Percentiles rank a stretch among this genome's conserved stretches.
These are phyloP conservation scores for Dolomedes plantarius DNA, from an alignment of 2,888 invertebrate genomes.

Conservation along the genomic window DNA sequence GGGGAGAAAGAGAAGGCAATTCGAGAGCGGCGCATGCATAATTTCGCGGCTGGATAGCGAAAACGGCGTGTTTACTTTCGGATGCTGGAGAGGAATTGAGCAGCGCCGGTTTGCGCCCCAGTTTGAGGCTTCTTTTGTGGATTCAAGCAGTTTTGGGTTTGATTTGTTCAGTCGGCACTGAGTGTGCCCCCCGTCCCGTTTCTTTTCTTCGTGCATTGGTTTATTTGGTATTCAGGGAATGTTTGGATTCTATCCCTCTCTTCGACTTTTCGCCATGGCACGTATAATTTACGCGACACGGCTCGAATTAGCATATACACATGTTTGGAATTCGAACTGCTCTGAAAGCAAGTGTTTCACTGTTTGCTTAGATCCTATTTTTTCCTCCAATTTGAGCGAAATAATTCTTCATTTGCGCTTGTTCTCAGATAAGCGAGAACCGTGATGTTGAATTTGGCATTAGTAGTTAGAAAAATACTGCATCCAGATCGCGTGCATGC, in stretches of 20 bases:
- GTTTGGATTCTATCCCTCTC: not conserved
- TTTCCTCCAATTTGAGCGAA: too few species aligned
- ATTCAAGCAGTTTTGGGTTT: not conserved
- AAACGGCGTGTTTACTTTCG: slow-evolving; percentile 2
- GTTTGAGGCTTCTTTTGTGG: not conserved
- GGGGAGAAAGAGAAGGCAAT: not conserved
- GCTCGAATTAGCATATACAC: not conserved
- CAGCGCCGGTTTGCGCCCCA: not conserved
- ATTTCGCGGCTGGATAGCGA: not conserved
- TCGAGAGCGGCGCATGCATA: not conserved
- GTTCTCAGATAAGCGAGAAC: too few species aligned
- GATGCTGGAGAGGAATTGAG: not conserved
- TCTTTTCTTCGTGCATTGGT: not conserved
- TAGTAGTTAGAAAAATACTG: too few species aligned
- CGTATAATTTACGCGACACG: not conserved
- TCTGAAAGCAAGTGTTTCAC: too few species aligned
- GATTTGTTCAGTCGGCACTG: not conserved
- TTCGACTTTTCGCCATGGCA: not conserved
- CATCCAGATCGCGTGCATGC: too few species aligned
- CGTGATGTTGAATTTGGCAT: too few species aligned
- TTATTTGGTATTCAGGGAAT: not conserved
- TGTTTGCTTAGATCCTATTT: too few species aligned
- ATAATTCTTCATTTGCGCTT: too few species aligned
- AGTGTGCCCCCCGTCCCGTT: not conserved
- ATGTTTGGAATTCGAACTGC: not conserved